These are phyloP conservation scores for Calephelis virginiensis DNA, from an alignment of 1,140 invertebrate species.

Conservation along the genomic window DNA sequence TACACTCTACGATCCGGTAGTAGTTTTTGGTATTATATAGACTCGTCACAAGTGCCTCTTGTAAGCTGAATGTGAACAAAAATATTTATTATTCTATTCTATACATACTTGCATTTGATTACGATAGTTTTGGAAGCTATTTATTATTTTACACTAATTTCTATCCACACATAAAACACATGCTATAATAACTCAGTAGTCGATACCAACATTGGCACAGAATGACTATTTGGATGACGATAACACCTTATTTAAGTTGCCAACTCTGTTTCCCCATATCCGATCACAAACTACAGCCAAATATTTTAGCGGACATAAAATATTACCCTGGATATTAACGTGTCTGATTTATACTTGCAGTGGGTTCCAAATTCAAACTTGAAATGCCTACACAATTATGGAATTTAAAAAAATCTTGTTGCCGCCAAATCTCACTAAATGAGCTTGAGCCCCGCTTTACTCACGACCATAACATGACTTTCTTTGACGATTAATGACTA, in stretches of 20 bases:
- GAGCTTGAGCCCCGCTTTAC: too few species aligned
- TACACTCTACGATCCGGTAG: too few species aligned
- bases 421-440: too few species aligned
- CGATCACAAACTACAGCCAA: constrained; percentile 23
- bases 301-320: constrained; percentile 18
- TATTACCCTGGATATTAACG: background rate
- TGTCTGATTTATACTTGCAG: background rate
- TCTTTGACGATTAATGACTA: too few species aligned
- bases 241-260: constrained; percentile 24
- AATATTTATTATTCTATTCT: too few species aligned
- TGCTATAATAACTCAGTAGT: background rate
- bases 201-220: constrained; percentile 8
- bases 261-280: constrained; percentile 29
- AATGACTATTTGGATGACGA: constrained; percentile 5
- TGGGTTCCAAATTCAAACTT: too few species aligned
- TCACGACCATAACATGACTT: too few species aligned
- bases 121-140: background rate
- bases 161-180: background rate
- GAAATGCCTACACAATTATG: too few species aligned
- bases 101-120: background rate
- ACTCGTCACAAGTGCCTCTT: too few species aligned
- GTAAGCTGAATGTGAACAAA: too few species aligned
- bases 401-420: too few species aligned
- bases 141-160: background rate
- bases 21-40: too few species aligned